Conservation (phyloP, 2,888 invertebrate genomes). For the Anthoptus insignis region DNA sequence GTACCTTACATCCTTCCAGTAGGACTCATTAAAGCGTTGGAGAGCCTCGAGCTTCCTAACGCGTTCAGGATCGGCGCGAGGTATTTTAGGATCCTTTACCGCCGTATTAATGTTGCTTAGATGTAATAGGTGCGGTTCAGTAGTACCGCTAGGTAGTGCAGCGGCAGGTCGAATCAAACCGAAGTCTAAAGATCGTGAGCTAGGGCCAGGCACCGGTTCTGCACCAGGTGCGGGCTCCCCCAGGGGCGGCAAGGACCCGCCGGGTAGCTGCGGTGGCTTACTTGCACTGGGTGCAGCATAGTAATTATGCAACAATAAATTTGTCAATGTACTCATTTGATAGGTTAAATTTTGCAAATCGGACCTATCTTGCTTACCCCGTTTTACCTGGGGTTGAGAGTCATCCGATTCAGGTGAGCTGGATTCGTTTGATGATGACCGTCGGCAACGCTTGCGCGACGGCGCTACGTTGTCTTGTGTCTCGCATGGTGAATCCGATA, state of each 20-base stretch:
- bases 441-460: background rate
- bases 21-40: conserved; percentile 7
- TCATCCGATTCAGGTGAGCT: background rate
- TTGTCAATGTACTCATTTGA: background rate
- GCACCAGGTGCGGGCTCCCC: background rate
- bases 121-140: background rate
- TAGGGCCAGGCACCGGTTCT: background rate
- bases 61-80: conserved; percentile 14
- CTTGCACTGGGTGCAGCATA: background rate
- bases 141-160: background rate
- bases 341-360: background rate
- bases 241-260: background rate
- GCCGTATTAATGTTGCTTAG: background rate
- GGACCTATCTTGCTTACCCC: conserved; percentile 17
- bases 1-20: conserved; percentile 38
- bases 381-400: conserved; percentile 14
- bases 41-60: conserved; percentile 13
- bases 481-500: too few relatives aligned
- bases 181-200: background rate
- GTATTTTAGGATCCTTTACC: conserved; percentile 19
- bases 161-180: background rate
- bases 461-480: background rate
- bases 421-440: background rate
- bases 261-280: background rate
- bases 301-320: conserved; percentile 3